These are phyloP conservation scores for Tragelaphus eurycerus DNA, from an alignment of 2,797 vertebrate species.

Conservation along the genomic window DNA sequence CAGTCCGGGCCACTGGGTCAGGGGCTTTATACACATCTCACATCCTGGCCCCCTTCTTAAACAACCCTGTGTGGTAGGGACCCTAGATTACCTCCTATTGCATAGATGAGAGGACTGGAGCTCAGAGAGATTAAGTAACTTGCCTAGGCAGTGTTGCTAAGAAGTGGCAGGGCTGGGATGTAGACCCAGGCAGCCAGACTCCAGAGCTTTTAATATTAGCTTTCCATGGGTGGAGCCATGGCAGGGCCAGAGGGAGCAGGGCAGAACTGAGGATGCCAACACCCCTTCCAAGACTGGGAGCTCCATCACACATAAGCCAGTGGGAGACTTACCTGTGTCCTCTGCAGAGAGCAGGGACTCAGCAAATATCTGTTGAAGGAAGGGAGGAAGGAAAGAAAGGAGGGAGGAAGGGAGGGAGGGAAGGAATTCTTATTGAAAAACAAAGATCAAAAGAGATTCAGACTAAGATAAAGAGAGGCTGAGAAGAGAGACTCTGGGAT, in stretches of 20 bases:
- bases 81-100: fast-evolving
- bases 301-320: fast-evolving
- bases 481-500: background rate
- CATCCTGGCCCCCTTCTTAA: fast-evolving
- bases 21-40: background rate
- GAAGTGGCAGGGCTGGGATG: too few relatives aligned
- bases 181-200: background rate
- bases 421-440: background rate
- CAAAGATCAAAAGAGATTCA: background rate
- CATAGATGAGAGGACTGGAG: background rate
- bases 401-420: fast-evolving
- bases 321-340: background rate
- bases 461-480: background rate
- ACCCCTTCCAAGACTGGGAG: background rate
- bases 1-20: fast-evolving
- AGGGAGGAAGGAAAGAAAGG: background rate
- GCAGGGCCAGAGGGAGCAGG: background rate
- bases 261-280: too few relatives aligned
- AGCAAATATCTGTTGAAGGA: background rate
- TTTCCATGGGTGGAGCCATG: background rate
- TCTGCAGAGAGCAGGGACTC: background rate
- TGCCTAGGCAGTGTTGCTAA: background rate
- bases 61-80: fast-evolving
- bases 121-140: background rate
- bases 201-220: background rate